A percentile compares a stretch with the other conserved stretches of the same genome.
Conservation (phyloP, 2,797 vertebrate species). For the Amniataba percoides region DNA sequence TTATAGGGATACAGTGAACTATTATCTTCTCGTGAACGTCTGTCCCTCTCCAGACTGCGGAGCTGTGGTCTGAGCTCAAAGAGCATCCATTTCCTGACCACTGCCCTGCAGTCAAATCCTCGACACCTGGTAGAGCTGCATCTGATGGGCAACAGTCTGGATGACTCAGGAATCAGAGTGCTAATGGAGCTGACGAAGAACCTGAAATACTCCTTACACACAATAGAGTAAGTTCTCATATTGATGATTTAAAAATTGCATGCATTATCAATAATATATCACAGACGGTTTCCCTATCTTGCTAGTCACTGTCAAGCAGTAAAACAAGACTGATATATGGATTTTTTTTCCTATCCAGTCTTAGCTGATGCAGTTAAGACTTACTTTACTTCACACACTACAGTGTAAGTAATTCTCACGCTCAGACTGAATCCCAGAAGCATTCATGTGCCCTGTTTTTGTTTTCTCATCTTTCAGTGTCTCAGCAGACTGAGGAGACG, state of each 20-base stretch:
- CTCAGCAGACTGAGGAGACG: slow-evolving; percentile 32
- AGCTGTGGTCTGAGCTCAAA: slow-evolving; percentile 48
- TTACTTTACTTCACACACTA: too few relatives aligned
- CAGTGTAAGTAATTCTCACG: neutral
- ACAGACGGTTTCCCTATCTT: neutral
- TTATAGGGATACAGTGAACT: neutral
- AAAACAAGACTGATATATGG: neutral
- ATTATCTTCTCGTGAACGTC: neutral
- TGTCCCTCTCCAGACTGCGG: slow-evolving; percentile 51
- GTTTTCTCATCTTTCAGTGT: slow-evolving; percentile 49
- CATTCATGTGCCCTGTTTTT: neutral
- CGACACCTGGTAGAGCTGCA: slow-evolving; percentile 54
- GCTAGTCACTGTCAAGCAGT: neutral
- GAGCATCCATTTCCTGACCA: slow-evolving; percentile 40
- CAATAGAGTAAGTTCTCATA: slow-evolving; percentile 61
- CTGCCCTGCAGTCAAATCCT: slow-evolving; percentile 52
- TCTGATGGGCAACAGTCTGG: slow-evolving; percentile 63
- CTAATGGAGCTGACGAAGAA: slow-evolving; percentile 28
- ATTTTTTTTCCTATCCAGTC: neutral
- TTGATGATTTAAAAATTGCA: neutral
- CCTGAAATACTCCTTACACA: slow-evolving; percentile 29
- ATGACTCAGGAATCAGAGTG: slow-evolving; percentile 21
- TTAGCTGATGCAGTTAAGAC: too few relatives aligned
- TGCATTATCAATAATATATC: neutral
- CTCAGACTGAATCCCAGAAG: neutral